Evolutionary conservation across 2,113 vertebrate genomes (phyloP), one percentile per base, ranked within the genome.

Genomic region (Delphinus delphis): DNA sequence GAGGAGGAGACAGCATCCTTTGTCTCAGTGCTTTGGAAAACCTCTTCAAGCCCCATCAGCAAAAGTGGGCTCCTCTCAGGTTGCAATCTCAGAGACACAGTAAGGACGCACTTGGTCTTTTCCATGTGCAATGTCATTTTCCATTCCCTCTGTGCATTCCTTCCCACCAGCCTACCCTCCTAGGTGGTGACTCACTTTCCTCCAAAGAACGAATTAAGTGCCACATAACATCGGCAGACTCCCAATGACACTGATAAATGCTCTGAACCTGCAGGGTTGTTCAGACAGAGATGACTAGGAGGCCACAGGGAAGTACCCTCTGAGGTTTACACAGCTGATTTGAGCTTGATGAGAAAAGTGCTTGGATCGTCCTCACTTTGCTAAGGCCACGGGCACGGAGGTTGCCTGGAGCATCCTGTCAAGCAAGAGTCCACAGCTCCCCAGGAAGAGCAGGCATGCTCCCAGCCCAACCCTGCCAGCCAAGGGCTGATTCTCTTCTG

Each of bases 191-290:
- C 96, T 97, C 96, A 90, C 95, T 96, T 97, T 85, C 93, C 93
- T 97, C 97, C 88, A 93, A 97, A 97, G 96, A 98, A 96, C 93
- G 95, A 97, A 97, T 97, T 98, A 97, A 96, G 89, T 96, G 87
- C 90, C 82, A 36, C 5, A 1, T 76, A 84, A 86, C 89, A 65
- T 81, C 38, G 0, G 53, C 93, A 92, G 87, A 88, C 80, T 92
- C 89, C 14, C 12, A 2, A 67, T 68, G 90, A 95, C 93, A 74
- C 97, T 94, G 95, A 97, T 97, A 94, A 97, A 89, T 12, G 53
- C 86, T 92, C 91, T 65, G 84, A 96, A 96, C 92, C 87, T 79
- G 82, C 94, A 96, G 62, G 92, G 88, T 13, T 93, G 76, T 81
- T 97, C 84, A 70, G 87, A 93, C 36, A 26, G 74, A 96, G 88